Evolutionary conservation across 2,888 invertebrate genomes (phyloP).

Genomic region (Tenodera sinensis): DNA sequence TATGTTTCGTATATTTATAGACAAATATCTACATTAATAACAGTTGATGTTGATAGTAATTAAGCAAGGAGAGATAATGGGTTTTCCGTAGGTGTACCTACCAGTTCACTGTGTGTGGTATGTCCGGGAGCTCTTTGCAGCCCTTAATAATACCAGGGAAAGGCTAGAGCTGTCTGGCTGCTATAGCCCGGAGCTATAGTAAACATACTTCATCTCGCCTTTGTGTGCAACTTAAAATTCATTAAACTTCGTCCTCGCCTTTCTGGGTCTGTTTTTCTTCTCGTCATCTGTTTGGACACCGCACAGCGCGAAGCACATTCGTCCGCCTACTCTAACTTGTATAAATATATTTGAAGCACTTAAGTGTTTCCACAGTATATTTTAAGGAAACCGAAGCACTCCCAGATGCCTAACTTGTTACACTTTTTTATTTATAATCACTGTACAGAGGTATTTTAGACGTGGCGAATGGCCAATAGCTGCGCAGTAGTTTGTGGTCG

Average conservation of each 20-base stretch:
- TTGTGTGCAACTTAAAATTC: not conserved
- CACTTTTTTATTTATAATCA: too few species aligned
- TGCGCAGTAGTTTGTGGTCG: too few species aligned
- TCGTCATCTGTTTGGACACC: not conserved
- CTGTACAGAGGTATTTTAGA: too few species aligned
- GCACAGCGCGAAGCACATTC: not conserved
- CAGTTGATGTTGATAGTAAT: too few species aligned
- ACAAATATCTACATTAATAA: too few species aligned
- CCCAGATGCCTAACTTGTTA: too few species aligned
- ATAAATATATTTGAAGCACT: not conserved
- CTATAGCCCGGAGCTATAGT: not conserved
- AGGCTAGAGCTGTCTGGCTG: not conserved
- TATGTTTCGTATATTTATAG: too few species aligned
- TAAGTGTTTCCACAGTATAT: not conserved
- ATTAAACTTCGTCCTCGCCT: not conserved
- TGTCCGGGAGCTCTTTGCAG: not conserved
- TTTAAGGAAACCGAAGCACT: not conserved
- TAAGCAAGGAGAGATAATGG: not conserved
- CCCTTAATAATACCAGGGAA: not conserved
- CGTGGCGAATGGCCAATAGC: too few species aligned
- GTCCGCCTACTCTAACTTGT: not conserved
- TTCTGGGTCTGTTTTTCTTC: not conserved
- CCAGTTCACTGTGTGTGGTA: not conserved
- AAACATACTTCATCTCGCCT: not conserved
- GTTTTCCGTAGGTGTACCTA: not conserved